Evolutionary conservation across 2,797 vertebrate genomes (phyloP).

Genomic region (Spea hammondii): DNA sequence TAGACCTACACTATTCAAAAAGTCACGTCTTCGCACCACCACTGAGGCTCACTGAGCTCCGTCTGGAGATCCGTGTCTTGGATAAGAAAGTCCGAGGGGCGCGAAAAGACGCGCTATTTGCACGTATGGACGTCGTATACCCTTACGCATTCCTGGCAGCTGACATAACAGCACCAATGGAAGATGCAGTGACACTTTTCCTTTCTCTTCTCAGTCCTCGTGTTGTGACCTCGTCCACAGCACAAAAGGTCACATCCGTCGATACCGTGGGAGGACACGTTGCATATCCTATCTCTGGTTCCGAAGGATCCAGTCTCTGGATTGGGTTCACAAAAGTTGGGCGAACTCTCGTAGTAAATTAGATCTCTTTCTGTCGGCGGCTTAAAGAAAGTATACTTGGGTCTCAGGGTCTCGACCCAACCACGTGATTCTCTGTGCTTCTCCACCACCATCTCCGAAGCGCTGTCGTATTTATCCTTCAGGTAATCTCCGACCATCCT

Average conservation of each 20-base stretch:
- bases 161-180: conserved; percentile 98
- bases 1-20: conserved; percentile 62
- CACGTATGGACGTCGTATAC: conserved; percentile 96
- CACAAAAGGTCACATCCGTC: conserved; percentile 95
- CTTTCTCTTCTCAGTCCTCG: conserved; percentile 86
- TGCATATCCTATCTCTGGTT: conserved; percentile 89
- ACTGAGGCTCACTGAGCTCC: conserved; percentile 57
- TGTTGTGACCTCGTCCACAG: conserved; percentile 95
- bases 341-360: conserved; percentile 93
- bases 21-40: conserved; percentile 57
- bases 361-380: conserved; percentile 91
- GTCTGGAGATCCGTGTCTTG: conserved; percentile 55
- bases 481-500: conserved; percentile 92
- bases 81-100: conserved; percentile 30
- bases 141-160: conserved; percentile 92
- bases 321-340: conserved; percentile 96
- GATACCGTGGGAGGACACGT: conserved; percentile 92
- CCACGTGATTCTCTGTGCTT: conserved; percentile 94
- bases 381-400: conserved; percentile 95
- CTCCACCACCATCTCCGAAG: conserved; percentile 97
- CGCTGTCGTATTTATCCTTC: conserved; percentile 98
- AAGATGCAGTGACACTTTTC: conserved; percentile 98
- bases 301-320: conserved; percentile 93
- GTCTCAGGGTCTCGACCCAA: conserved; percentile 95
- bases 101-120: conserved; percentile 73